These are phyloP conservation scores for Lithobates sylvaticus DNA, from an alignment of 2,797 vertebrate species.

Conservation along the genomic window DNA sequence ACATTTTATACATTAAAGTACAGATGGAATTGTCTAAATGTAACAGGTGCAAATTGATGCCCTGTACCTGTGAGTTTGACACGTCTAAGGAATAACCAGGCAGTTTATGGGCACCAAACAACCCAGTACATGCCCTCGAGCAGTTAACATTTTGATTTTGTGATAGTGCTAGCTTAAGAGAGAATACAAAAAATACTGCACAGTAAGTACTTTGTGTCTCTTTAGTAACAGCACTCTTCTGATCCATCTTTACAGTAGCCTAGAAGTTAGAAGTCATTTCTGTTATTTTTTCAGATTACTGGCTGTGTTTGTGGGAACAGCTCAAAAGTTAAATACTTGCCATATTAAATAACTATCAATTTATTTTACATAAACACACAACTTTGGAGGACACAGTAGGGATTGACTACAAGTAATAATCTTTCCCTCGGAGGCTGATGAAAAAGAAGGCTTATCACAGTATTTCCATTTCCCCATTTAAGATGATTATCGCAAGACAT, in stretches of 20 bases:
- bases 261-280: neutral
- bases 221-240: neutral
- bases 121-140: no score
- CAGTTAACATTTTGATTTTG: no score
- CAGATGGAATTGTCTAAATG: no score
- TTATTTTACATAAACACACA: conserved; percentile 56
- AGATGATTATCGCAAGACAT: conserved; percentile 60
- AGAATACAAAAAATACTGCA: no score
- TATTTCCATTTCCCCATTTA: conserved; percentile 58
- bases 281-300: neutral
- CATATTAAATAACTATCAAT: conserved; percentile 49
- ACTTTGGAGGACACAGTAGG: conserved; percentile 49
- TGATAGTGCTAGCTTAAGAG: no score
- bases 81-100: no score
- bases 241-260: neutral
- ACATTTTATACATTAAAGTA: no score
- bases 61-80: no score
- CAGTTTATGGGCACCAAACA: no score
- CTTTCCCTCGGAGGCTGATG: conserved; percentile 59
- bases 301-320: conserved; percentile 6
- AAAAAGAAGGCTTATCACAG: conserved; percentile 59
- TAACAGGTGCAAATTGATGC: no score
- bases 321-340: conserved; percentile 44
- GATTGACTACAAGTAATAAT: conserved; percentile 55
- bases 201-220: neutral